Evolutionary conservation across 1,140 invertebrate species (phyloP), one percentile per base, ranked within the genome.

Genomic region (Hestina assimilis): DNA sequence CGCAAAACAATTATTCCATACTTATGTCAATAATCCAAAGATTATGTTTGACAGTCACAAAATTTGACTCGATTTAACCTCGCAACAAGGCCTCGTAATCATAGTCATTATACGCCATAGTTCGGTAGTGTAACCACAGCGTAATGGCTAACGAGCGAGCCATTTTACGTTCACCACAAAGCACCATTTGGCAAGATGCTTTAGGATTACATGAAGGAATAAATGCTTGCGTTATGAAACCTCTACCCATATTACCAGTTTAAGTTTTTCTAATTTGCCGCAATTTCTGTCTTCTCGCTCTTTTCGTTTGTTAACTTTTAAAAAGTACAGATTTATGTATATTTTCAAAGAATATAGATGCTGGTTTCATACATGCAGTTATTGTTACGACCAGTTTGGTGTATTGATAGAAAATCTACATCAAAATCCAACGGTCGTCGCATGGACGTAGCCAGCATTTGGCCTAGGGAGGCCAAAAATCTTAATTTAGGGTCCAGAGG

Each of bases 111-210:
- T 47, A 40, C 35, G 14, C 17, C 45, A 41, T 50, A 42, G 35
- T 56, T 56, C 31, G 20, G 28, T 28, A 57, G 45, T 29, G 43
- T 31, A 57, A 57, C 55, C 46, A 12, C 55, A 57, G 38, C 14
- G 38, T 53, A 55, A 55, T 45, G 14, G 20, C 52, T 46, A 55
- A 55, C 28, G 51, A 53, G 42, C 21, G 41, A 43, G 15, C 29
- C 11, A 35, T 20, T 47, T 31, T 12, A 7, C 20, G 38, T 17
- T 52, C 3, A 52, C 48, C 38, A 17, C 48, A 41, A 28, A 28
- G 8, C 33, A 26, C 15, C 35, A 4, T 47, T 23, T 47, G 26
- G 28, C 24, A 33, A 47, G 45, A 33, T 23, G 20, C 33, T 33
- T 47, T 15, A 33, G 20, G n/a, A 47, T 33, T 21, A 33, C 28